Evolutionary conservation across 2,888 invertebrate species (phyloP), one percentile per base, ranked within the genome.

Genomic region (Oligia fasciuncula): DNA sequence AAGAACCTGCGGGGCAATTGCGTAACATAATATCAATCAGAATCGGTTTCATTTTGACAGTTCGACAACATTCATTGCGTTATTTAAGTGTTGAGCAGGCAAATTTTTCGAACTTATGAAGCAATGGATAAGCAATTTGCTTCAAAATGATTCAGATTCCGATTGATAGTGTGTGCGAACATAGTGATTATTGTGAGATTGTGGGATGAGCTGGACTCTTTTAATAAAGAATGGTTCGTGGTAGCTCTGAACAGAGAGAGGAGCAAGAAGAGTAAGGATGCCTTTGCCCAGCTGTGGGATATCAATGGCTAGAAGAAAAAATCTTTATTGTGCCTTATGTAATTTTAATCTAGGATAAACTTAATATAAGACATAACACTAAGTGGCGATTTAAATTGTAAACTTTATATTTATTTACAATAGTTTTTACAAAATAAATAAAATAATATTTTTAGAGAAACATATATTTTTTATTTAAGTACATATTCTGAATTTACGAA

Each of bases 331-430:
- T 76, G 76, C 76, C 75, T 79, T 73, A 81, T 35, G 29, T 77
- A 69, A 69, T 68, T 75, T 76, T 80, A 81, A 40, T 67, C 13
- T 70, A 84, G 29, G n/a, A 73, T 80, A 73, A 77, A 77, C 57
- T 82, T 71, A 76, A 11, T 54, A 17, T 79, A 86, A 77, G 76
- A 54, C 62, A 62, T 79, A 72, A 63, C 17, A 54, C 19, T 81
- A 77, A 70, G 79, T 77, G 14, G 65, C 57, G 57, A 76, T 78
- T 67, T 35, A 60, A 72, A 85, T 70, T 77, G 72, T 79, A 63
- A 82, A 65, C 46, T 81, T 78, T 77, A 77, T 81, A 85, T 85
- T 78, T 80, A 86, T 82, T 80, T 85, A 87, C 77, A 81, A 73
- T 75, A 35, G 11, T 77, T 80, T 70, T 80, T 86, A 77, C 63